Base-by-base conservation (phyloP, 2,888 invertebrate genomes). In the Luperina nickerlii region DNA sequence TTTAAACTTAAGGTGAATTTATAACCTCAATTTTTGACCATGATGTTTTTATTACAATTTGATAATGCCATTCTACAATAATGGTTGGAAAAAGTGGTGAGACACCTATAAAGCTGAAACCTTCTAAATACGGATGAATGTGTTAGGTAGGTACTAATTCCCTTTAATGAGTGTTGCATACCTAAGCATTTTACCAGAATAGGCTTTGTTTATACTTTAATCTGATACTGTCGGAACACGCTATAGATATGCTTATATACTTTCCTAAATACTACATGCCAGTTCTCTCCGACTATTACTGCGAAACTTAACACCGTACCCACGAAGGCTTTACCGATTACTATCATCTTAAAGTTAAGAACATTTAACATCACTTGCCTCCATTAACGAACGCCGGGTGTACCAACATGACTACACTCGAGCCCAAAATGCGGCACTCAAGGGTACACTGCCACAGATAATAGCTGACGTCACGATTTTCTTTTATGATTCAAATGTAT, bases 301-400 rank as follows among this genome's bases (percentile, higher is more conserved):
- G 32, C 11, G 76, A 74, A 85, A 81, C 69, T 85, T 81, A 71
- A 85, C 74, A 69, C 62, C 69, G 66, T 67, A 66, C 45, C 68
- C 67, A 69, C 71, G 45, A 45, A 71, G 68, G 72, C 65, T n/a
- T 48, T 51, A 68, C 70, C 76, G 69, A 84, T 74, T 74, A 71
- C 76, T 74, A 83, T 87, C 60, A 84, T 77, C 84, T 84, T 79
- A 87, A 79, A 87, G 71, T 81, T 87, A 74, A 82, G 79, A 89
- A 80, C 89, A 76, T 68, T 78, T 72, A 87, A 78, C 75, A 78
- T 81, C 51, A 83, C 70, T 85, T 83, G 84, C 65, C 54, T 69
- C 81, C 71, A 87, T 88, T 88, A 88, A 83, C 78, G 76, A 81
- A 78, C 73, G 67, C 24, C 48, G 57, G 78, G 75, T 62, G 79